phyloP scores from a whole-genome alignment of 2,797 vertebrate species.

The Acrossocheilus wenchowensis region DNA sequence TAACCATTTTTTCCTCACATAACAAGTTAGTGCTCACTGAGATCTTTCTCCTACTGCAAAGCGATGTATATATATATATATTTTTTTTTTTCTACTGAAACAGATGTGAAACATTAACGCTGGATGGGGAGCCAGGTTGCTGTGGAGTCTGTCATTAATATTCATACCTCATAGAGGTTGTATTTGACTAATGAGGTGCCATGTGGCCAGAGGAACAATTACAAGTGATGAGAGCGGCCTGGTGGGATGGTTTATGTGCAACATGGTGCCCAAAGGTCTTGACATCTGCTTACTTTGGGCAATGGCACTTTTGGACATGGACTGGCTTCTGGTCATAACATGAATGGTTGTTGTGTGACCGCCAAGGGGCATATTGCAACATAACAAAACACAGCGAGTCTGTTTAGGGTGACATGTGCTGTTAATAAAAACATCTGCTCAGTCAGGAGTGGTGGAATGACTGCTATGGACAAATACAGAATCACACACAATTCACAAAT shows the following conservation, averaged over 20 bases:
- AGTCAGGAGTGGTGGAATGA: not conserved
- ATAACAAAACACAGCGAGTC: not conserved
- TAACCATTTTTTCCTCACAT: not conserved
- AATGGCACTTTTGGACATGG: slow-evolving; percentile 40
- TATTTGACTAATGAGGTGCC: slow-evolving; percentile 60
- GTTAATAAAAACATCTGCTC: slow-evolving; percentile 42
- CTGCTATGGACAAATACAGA: not conserved
- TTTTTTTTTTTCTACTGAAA: slow-evolving; percentile 25
- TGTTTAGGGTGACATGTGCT: not conserved
- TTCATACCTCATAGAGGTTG: slow-evolving; percentile 58
- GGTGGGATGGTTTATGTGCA: slow-evolving; percentile 33
- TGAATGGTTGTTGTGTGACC: slow-evolving; percentile 30
- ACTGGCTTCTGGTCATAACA: slow-evolving; percentile 36
- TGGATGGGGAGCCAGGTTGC: slow-evolving; percentile 53
- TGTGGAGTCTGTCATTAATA: slow-evolving; percentile 59
- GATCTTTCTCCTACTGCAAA: not conserved
- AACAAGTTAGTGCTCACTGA: not conserved
- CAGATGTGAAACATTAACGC: slow-evolving; percentile 59
- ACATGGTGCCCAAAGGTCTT: slow-evolving; percentile 37
- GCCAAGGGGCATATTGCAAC: slow-evolving; percentile 5
- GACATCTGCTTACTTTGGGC: slow-evolving; percentile 48
- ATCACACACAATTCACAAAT: not conserved
- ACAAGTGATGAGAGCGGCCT: slow-evolving; percentile 38
- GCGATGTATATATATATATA: not conserved
- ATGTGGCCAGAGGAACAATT: slow-evolving; percentile 50